A percentile compares a stretch with the other conserved stretches of the same genome.
These are phyloP conservation scores for Lophius americanus DNA, from an alignment of 2,797 vertebrate genomes.

Conservation along the genomic window DNA sequence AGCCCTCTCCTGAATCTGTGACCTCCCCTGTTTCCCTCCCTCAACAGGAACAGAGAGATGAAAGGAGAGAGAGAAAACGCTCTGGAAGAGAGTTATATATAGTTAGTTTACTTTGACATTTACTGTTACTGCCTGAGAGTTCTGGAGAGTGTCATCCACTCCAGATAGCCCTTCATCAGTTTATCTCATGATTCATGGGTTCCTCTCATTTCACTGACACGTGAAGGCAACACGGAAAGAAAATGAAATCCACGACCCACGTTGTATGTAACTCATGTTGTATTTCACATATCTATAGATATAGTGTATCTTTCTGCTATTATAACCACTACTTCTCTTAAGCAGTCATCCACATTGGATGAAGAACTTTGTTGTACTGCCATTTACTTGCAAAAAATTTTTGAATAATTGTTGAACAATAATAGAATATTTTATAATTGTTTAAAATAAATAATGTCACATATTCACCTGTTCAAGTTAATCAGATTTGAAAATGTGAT, in stretches of 20 bases:
- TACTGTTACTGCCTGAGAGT: conserved; percentile 45
- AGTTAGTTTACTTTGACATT: conserved; percentile 54
- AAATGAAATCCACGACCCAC: background rate
- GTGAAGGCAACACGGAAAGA: conserved; percentile 8
- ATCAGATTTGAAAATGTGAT: too few species aligned
- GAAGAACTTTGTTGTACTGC: too few species aligned
- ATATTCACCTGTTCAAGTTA: too few species aligned
- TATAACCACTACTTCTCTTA: background rate
- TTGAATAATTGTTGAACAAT: too few species aligned
- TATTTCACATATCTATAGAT: background rate
- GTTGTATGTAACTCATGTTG: conserved; percentile 4
- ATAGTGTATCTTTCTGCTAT: background rate
- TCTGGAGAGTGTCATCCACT: conserved; percentile 49
- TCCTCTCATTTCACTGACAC: conserved; percentile 9
- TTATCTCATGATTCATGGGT: conserved; percentile 34
- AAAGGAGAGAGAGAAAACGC: conserved; percentile 53
- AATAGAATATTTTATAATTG: too few species aligned
- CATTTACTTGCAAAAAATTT: too few species aligned
- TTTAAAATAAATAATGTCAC: too few species aligned
- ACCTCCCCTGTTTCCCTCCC: conserved; percentile 27
- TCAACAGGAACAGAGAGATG: conserved; percentile 37
- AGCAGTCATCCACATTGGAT: too few species aligned
- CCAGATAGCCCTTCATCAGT: conserved; percentile 15
- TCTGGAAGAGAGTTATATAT: conserved; percentile 53
- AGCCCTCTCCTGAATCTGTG: conserved; percentile 37